Evolutionary conservation across 2,113 vertebrate genomes (phyloP), one percentile per base, ranked within the genome.

Genomic region (Ovis aries): DNA sequence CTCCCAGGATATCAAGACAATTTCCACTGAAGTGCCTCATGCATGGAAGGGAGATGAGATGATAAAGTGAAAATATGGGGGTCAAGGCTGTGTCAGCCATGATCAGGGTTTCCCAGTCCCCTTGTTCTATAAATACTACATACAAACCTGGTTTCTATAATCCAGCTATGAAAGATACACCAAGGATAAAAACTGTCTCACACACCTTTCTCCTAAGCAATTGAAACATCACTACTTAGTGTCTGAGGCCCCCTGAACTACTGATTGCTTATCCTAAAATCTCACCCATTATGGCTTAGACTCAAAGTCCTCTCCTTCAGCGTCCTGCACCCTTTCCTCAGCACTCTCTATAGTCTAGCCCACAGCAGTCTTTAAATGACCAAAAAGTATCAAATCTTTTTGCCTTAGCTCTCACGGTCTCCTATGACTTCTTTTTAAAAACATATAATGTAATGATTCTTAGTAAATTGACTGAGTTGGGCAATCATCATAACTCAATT

Each of bases 1-100:
- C 45, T 67, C 80, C 60, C 15, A 78, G 92, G 97, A 95, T 94
- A 93, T 88, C 29, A 92, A 84, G 64, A 91, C 74, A 62, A 48
- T 40, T 48, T 67, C 60, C 62, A 60, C 13, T 86, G 90, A 53
- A 62, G 45, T 36, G n/a, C 0, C 0, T 83, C 36, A 23, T 43
- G 53, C 14, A 36, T 29, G 64, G 40, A 23, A 93, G 17, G 74
- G 80, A 97, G 81, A 91, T 31, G 52, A 95, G 67, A 92, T 3
- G 43, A 14, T 55, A 7, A 57, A 29, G 36, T 83, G 53, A 89
- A 60, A 95, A 74, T 36, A 36, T 3, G 40, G 6, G 45, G 15
- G 19, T 15, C 53, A 87, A 88, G 48, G 31, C 52, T 40, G n/a
- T 85, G 88, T 5, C 10, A 52, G 55, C 64, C 14, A 67, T 6